phyloP scores from a whole-genome alignment of 2,113 vertebrate genomes.

The Macrotus californicus region DNA sequence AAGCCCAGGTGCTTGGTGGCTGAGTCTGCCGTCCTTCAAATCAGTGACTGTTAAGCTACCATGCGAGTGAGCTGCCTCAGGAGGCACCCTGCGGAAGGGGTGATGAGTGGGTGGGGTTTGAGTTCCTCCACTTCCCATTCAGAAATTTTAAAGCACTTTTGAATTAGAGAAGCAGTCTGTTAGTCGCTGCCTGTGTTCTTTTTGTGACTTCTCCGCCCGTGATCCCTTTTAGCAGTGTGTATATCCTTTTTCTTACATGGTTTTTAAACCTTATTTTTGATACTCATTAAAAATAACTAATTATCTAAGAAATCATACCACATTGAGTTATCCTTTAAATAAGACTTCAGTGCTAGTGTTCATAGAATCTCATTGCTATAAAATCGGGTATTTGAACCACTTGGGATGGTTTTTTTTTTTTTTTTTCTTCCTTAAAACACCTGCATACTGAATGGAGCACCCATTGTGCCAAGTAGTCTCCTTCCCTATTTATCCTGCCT shows the following conservation, averaged over 20 bases:
- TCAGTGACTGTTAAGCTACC: neutral
- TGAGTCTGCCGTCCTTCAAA: neutral
- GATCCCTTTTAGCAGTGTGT: neutral
- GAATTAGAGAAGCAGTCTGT: neutral
- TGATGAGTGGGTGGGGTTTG: neutral
- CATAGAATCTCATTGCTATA: neutral
- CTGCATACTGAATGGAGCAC: no score
- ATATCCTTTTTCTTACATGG: neutral
- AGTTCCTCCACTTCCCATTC: neutral
- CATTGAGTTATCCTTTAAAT: neutral
- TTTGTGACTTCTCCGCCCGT: neutral
- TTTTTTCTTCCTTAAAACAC: no score
- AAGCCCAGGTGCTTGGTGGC: neutral
- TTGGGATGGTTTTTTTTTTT: neutral
- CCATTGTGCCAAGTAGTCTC: no score
- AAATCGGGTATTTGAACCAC: neutral
- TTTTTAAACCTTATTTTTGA: neutral
- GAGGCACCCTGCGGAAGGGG: neutral
- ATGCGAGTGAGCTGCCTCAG: neutral
- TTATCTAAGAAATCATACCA: neutral
- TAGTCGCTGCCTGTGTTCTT: neutral
- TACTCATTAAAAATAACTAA: neutral
- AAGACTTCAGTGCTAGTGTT: neutral
- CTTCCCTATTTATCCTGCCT: no score
- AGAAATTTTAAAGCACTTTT: neutral